A percentile compares a stretch with the other conserved stretches of the same genome.
These are phyloP conservation scores for Linnaemya tessellans DNA, from an alignment of 2,888 invertebrate species.

Conservation along the genomic window DNA sequence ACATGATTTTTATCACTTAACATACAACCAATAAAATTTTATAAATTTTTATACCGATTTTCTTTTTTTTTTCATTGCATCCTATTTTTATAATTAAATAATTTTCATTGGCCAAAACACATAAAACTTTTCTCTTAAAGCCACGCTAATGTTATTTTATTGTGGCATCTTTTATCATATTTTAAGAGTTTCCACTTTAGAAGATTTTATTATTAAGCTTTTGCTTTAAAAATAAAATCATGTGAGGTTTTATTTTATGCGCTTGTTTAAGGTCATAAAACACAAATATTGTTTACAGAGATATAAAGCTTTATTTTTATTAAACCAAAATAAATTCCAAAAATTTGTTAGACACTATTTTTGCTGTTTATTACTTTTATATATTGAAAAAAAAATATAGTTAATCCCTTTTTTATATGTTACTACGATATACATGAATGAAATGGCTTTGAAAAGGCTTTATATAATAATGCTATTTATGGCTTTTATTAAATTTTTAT, in stretches of 20 bases:
- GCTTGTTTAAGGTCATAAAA: conserved; percentile 9
- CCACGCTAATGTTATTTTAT: not conserved
- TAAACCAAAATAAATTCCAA: not conserved
- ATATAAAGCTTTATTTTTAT: not conserved
- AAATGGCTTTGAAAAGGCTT: not conserved
- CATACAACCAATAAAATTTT: not conserved
- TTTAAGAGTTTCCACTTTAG: not conserved
- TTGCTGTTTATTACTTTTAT: not conserved
- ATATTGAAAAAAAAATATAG: not conserved
- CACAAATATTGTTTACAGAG: not conserved
- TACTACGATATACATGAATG: not conserved
- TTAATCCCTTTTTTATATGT: not conserved
- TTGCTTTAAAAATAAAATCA: not conserved
- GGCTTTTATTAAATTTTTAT: not conserved
- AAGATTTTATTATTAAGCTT: not conserved
- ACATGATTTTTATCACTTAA: not conserved
- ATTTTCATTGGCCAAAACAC: not conserved
- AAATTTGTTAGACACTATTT: not conserved
- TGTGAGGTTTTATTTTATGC: not conserved
- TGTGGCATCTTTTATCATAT: conserved; percentile 4
- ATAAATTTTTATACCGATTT: not conserved
- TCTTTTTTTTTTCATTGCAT: not conserved
- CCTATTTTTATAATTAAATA: not conserved
- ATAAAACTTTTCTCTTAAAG: conserved; percentile 2
- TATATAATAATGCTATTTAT: not conserved